Conservation (phyloP, 2,113 vertebrate species). For the Laticauda colubrina region DNA sequence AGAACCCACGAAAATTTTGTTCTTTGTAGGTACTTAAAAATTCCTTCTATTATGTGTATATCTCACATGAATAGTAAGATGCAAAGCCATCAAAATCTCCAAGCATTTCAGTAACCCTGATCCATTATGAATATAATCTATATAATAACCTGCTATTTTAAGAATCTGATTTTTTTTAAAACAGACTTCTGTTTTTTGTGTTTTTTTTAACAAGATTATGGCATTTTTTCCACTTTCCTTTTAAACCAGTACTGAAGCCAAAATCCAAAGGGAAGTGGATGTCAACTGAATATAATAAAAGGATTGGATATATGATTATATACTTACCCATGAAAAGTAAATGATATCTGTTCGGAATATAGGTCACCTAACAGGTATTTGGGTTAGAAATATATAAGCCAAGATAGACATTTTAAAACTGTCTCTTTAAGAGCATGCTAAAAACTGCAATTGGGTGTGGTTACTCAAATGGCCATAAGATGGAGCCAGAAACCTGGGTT, state of each 20-base stretch:
- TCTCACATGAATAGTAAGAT: not conserved
- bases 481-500: too few relatives aligned
- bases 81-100: not conserved
- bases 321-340: not conserved
- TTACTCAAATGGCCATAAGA: too few relatives aligned
- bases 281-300: slow-evolving; percentile 47
- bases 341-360: not conserved
- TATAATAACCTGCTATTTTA: not conserved
- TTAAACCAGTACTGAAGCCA: slow-evolving; percentile 41
- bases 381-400: too few relatives aligned
- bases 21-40: not conserved
- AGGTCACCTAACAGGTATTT: too few relatives aligned
- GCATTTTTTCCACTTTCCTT: slow-evolving; percentile 15
- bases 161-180: not conserved
- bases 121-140: not conserved
- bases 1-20: too few relatives aligned
- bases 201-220: not conserved
- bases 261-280: slow-evolving; percentile 5
- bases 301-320: slow-evolving; percentile 3
- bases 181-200: not conserved
- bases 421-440: too few relatives aligned
- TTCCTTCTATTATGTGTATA: not conserved
- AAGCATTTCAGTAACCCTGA: not conserved
- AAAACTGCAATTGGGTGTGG: too few relatives aligned
- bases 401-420: too few relatives aligned